Evolutionary conservation across 2,888 invertebrate species (phyloP), one percentile per base, ranked within the genome.

Genomic region (Leptopilina drosophilae): DNA sequence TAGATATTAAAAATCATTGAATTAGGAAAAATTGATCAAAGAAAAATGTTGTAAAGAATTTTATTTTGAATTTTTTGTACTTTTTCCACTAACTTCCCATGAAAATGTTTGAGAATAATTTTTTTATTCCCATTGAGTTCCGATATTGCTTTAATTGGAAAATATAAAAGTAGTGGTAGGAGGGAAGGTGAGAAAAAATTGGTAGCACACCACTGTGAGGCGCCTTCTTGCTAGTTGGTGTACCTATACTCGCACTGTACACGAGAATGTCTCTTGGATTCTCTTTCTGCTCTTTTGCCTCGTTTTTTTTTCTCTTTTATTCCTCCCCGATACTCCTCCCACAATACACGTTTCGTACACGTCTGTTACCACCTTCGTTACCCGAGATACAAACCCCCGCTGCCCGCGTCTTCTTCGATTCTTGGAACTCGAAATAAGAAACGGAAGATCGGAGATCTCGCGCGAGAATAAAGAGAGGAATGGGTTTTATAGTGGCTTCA

Each of bases 361-460:
- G 73, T 73, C 73, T 56, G 73, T 73, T 73, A 73, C 73, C 73
- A 73, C 73, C 73, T 73, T 73, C 73, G 73, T 73, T 78, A 66
- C 62, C 40, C 79, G 79, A 84, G 80, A 80, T 77, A 78, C 64
- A 81, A 67, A 73, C 75, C 78, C 78, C 77, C 33, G 76, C 62
- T 77, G 78, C 65, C 67, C 81, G 20, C 33, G 1, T 40, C 56
- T 62, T 64, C 56, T 62, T 64, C 64, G 67, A 42, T 86, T 86
- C 85, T 84, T 76, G 81, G 84, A 85, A 84, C 78, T 79, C 78
- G 82, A 82, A 83, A 82, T 82, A 85, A 85, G 85, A 84, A 85
- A 85, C 83, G 78, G 82, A 79, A 82, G 84, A 86, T 82, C 80
- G 69, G 81, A 82, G 86, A 84, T 84, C 82, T 83, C 79, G 84